phyloP scores from a whole-genome alignment of 2,113 vertebrate genomes.

The Hypomesus transpacificus region DNA sequence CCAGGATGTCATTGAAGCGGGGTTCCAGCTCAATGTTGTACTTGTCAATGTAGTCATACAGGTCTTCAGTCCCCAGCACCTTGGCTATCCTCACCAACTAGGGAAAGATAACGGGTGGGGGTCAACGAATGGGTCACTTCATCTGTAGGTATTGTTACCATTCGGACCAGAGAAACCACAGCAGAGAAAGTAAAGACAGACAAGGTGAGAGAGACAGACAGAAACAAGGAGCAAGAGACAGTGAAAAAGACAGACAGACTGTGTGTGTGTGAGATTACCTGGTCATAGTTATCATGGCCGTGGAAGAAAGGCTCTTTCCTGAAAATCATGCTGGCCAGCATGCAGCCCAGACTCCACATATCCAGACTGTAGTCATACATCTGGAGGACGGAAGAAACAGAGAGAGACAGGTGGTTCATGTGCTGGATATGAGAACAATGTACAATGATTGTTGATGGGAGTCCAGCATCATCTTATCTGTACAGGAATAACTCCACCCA shows the following conservation, averaged over 20 bases:
- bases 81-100: slow-evolving; percentile 79
- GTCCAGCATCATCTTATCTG: too few relatives aligned
- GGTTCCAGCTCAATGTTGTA: slow-evolving; percentile 80
- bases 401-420: neutral
- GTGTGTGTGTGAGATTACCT: slow-evolving; percentile 48
- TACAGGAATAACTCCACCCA: too few relatives aligned
- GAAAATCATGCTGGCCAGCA: slow-evolving; percentile 81
- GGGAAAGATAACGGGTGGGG: slow-evolving; percentile 26
- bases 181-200: neutral
- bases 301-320: slow-evolving; percentile 80
- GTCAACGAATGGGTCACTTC: neutral
- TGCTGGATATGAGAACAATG: neutral
- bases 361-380: slow-evolving; percentile 81
- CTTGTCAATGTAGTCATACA: slow-evolving; percentile 80
- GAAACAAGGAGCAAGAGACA: neutral
- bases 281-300: slow-evolving; percentile 78
- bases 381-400: slow-evolving; percentile 44
- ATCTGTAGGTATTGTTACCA: neutral
- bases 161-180: neutral
- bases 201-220: neutral
- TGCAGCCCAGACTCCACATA: slow-evolving; percentile 79
- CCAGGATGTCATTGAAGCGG: slow-evolving; percentile 78
- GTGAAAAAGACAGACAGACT: too few relatives aligned
- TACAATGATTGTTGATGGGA: too few relatives aligned
- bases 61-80: slow-evolving; percentile 77